phyloP scores from a whole-genome alignment of 1,140 invertebrate genomes.

The Ylistrum balloti region DNA sequence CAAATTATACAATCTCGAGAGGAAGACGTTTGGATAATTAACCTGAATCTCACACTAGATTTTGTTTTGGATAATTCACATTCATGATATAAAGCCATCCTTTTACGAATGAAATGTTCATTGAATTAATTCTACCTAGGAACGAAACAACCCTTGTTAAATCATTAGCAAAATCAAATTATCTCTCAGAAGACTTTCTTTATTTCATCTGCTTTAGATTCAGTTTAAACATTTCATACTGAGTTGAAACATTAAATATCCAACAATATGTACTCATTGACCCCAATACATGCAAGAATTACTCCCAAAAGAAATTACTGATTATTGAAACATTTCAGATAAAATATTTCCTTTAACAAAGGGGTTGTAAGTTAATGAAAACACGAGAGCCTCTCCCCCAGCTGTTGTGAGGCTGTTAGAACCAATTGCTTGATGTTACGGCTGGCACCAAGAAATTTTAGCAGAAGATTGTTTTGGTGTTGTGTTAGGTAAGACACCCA shows the following conservation, averaged over 20 bases:
- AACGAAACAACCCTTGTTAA: background rate
- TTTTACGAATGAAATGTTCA: background rate
- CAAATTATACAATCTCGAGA: too few species aligned
- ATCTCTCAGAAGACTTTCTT: background rate
- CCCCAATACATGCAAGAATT: background rate
- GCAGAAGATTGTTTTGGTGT: background rate
- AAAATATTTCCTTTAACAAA: constrained; percentile 28
- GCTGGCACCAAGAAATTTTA: constrained; percentile 10
- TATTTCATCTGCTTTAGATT: background rate
- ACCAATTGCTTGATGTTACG: background rate
- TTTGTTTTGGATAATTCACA: too few species aligned
- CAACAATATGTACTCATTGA: background rate
- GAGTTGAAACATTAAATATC: too few species aligned
- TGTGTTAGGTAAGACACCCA: background rate
- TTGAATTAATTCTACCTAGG: background rate
- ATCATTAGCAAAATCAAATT: background rate
- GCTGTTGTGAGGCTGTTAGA: background rate
- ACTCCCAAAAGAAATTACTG: background rate
- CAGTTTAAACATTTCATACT: background rate
- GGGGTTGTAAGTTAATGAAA: background rate
- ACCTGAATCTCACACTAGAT: too few species aligned
- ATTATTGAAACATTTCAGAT: background rate
- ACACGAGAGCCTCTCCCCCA: background rate
- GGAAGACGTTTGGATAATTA: too few species aligned
- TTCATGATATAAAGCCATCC: too few species aligned